These are phyloP conservation scores for Neoaliturus tenellus DNA, from an alignment of 2,888 invertebrate species.

Conservation along the genomic window DNA sequence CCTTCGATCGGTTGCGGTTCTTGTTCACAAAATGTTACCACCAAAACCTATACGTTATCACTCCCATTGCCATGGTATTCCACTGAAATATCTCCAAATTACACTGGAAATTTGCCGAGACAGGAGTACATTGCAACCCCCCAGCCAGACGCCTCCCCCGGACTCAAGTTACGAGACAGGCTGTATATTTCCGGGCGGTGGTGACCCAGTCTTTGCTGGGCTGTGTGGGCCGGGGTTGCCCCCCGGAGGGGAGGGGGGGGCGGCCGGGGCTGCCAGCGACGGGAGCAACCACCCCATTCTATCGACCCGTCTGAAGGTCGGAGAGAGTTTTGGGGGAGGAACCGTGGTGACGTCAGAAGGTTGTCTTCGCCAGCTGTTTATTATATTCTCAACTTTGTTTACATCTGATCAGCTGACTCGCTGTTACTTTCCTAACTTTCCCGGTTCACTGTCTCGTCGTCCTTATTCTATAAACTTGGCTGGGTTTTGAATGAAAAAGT, in stretches of 20 bases:
- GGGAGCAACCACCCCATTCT: conserved; percentile 32
- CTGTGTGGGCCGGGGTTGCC: neutral
- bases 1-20: too few species aligned
- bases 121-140: too few species aligned
- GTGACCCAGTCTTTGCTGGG: neutral
- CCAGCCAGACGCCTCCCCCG: neutral
- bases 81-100: too few species aligned
- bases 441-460: too few species aligned
- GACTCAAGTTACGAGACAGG: neutral
- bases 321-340: neutral
- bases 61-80: too few species aligned
- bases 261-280: too few species aligned
- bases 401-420: conserved; percentile 34
- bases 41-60: too few species aligned
- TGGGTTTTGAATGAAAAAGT: too few species aligned
- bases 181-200: conserved; percentile 9
- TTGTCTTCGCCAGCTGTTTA: conserved; percentile 26
- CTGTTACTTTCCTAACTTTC: neutral
- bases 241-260: neutral
- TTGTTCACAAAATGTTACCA: too few species aligned
- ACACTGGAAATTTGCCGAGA: too few species aligned
- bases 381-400: conserved; percentile 42
- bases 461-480: too few species aligned
- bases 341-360: neutral
- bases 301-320: conserved; percentile 46